Percentiles rank a stretch among this genome's conserved stretches.
phyloP scores from a whole-genome alignment of 37 sponge, comb jelly and placozoan species.

The Bolinopsis microptera region DNA sequence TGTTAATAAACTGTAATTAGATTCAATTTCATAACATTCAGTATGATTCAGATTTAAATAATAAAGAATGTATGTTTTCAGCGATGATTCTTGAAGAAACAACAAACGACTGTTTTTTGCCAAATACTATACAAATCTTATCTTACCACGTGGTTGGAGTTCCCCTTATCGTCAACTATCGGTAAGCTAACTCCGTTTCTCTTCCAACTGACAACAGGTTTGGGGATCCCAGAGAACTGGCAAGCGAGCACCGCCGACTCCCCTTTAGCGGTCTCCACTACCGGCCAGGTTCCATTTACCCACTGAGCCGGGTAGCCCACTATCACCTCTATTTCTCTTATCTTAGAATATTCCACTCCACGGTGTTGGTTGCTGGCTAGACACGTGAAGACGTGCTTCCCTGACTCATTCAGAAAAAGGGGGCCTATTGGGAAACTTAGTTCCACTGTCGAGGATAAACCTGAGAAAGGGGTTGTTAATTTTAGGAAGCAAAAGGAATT shows the following conservation, averaged over 20 bases:
- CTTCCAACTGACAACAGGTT: background rate
- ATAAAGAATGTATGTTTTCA: no score
- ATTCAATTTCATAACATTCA: no score
- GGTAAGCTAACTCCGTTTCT: slow-evolving; percentile 10
- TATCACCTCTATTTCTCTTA: background rate
- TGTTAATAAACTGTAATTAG: no score
- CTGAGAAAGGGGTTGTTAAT: background rate
- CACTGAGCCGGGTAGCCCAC: slow-evolving; percentile 24
- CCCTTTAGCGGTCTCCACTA: background rate
- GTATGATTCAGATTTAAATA: no score
- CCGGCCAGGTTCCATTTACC: slow-evolving; percentile 35
- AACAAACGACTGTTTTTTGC: no score
- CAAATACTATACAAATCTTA: background rate
- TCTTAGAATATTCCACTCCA: background rate
- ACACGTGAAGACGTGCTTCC: slow-evolving; percentile 18
- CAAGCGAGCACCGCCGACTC: slow-evolving; percentile 16
- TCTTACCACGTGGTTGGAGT: slow-evolving; percentile 56
- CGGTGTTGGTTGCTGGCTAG: background rate
- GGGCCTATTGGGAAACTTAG: slow-evolving; percentile 28
- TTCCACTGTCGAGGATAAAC: background rate
- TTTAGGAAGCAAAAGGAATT: no score
- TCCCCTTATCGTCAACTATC: background rate
- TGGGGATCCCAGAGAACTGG: background rate
- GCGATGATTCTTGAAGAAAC: no score
- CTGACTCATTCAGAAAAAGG: background rate